Percentiles rank a stretch among this genome's conserved stretches.
Evolutionary conservation across 2,888 invertebrate species (phyloP).

Genomic region (Conchocele bisecta): DNA sequence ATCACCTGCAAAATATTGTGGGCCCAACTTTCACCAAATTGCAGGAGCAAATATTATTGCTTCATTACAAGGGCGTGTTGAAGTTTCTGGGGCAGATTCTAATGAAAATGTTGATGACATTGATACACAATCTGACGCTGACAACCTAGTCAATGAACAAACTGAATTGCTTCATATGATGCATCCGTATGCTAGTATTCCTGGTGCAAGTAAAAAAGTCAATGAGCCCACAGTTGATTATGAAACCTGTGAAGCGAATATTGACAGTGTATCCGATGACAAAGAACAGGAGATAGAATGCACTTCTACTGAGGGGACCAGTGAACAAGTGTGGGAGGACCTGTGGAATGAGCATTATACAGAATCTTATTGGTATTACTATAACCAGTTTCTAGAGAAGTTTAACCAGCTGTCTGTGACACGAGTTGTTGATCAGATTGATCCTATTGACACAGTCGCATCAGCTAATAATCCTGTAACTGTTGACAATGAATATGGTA

Average conservation of each 20-base stretch:
- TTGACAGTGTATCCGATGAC: conserved; percentile 16
- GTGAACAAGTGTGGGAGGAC: conserved; percentile 66
- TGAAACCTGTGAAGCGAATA: conserved; percentile 3
- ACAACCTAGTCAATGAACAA: conserved; percentile 59
- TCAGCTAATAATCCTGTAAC: background rate
- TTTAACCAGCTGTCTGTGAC: conserved; percentile 50
- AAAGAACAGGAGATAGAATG: background rate
- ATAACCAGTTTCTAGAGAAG: conserved; percentile 66
- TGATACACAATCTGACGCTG: conserved; percentile 45
- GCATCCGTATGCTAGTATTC: conserved; percentile 65
- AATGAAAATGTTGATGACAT: conserved; percentile 15
- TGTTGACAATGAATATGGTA: background rate
- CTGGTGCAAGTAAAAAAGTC: background rate
- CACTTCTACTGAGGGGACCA: background rate
- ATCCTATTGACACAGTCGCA: background rate
- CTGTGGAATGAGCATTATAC: conserved; percentile 79
- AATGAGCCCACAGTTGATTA: background rate
- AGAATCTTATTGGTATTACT: conserved; percentile 76
- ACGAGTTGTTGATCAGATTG: background rate
- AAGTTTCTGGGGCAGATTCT: conserved; percentile 11
- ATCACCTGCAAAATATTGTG: conserved; percentile 33
- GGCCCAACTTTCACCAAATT: conserved; percentile 37
- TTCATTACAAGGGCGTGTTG: conserved; percentile 35
- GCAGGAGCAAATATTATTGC: conserved; percentile 40
- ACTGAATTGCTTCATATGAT: conserved; percentile 68